A percentile compares a stretch with the other conserved stretches of the same genome.
Evolutionary conservation across 2,797 vertebrate genomes (phyloP).

Genomic region (Poecilia velifera): DNA sequence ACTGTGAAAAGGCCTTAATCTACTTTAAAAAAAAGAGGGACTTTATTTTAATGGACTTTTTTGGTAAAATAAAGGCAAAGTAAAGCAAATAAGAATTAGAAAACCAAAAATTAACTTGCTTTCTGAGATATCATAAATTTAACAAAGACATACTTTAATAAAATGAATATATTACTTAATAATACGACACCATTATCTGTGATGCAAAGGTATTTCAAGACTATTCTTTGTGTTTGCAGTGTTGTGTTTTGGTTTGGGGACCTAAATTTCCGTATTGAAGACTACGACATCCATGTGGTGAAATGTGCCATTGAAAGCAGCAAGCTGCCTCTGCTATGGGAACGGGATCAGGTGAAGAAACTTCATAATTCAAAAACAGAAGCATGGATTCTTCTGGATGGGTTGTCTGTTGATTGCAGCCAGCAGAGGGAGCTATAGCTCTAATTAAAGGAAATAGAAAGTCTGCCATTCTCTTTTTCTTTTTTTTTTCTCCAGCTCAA

Average conservation of each 20-base stretch:
- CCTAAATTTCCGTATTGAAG: constrained; percentile 97
- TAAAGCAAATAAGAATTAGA: not conserved
- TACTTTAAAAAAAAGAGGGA: not conserved
- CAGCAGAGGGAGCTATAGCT: constrained; percentile 59
- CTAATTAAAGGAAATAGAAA: not conserved
- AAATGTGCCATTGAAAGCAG: constrained; percentile 94
- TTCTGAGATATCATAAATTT: not conserved
- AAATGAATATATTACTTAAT: not conserved
- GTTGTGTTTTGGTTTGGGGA: constrained; percentile 99
- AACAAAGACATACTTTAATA: not conserved
- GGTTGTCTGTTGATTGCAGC: constrained; percentile 17
- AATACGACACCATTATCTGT: not conserved
- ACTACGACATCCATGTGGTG: constrained; percentile 94
- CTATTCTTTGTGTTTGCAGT: constrained; percentile 68
- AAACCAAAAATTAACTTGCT: not conserved
- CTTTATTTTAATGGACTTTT: not conserved
- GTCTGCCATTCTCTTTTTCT: not conserved
- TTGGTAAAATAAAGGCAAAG: not conserved
- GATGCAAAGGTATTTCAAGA: not conserved
- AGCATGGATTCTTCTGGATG: constrained; percentile 22
- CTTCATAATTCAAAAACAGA: constrained; percentile 14
- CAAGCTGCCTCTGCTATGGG: constrained; percentile 93
- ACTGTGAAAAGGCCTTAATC: not conserved
- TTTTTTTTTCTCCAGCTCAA: constrained; percentile 86
- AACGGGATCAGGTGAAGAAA: constrained; percentile 92